These are phyloP conservation scores for Platichthys stellatus DNA, from an alignment of 2,113 vertebrate genomes.

Conservation along the genomic window DNA sequence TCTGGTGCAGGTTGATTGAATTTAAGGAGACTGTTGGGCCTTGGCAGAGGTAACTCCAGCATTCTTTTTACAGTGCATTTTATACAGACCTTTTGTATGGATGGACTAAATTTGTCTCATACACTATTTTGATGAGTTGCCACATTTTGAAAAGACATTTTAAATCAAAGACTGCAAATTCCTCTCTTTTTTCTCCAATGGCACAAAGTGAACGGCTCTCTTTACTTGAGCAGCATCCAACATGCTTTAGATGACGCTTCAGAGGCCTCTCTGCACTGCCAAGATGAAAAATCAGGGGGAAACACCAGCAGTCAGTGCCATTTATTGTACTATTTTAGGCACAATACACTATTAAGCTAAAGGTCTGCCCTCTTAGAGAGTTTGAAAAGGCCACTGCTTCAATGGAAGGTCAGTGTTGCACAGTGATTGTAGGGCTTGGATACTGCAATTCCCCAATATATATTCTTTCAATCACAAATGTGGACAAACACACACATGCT, in stretches of 20 bases:
- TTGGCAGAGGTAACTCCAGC: too few species aligned
- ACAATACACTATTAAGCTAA: conserved; percentile 61
- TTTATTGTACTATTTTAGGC: conserved; percentile 59
- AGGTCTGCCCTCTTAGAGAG: conserved; percentile 40
- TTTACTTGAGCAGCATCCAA: conserved; percentile 46
- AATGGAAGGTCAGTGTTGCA: conserved; percentile 60
- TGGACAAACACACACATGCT: background rate
- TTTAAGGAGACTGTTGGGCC: too few species aligned
- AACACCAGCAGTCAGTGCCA: conserved; percentile 23
- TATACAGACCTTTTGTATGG: background rate
- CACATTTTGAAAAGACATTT: background rate
- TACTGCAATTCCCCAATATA: conserved; percentile 13
- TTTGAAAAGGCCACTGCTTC: conserved; percentile 40
- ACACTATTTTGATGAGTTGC: background rate
- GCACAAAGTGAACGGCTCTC: background rate
- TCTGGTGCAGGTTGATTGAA: too few species aligned
- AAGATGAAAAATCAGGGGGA: conserved; percentile 49
- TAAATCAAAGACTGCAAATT: background rate
- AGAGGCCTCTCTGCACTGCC: conserved; percentile 36
- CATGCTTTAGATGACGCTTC: conserved; percentile 21
- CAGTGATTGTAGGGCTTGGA: conserved; percentile 17
- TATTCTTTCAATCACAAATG: background rate
- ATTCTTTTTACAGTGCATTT: too few species aligned
- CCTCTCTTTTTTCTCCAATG: conserved; percentile 2
- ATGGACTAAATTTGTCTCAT: background rate